These are phyloP conservation scores for Drosophila buzzatii DNA, from an alignment of 2,888 invertebrate species.

Conservation along the genomic window DNA sequence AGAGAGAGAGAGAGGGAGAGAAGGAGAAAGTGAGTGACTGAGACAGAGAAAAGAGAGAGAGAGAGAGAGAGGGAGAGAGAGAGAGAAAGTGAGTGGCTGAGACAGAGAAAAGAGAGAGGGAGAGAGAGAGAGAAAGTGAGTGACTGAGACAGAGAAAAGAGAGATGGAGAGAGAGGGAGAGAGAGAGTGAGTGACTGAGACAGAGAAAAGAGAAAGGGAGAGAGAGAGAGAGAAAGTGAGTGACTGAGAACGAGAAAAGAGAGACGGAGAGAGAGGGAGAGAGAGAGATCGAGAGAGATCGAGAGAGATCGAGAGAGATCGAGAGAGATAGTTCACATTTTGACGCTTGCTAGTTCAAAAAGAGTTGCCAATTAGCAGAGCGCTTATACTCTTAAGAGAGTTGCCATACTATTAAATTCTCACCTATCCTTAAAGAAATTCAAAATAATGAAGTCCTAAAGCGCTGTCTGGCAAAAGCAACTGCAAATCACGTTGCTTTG, in stretches of 20 bases:
- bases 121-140: background rate
- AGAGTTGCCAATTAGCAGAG: background rate
- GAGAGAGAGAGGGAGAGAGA: too few species aligned
- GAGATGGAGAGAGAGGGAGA: background rate
- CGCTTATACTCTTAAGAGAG: too few species aligned
- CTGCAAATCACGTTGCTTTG: background rate
- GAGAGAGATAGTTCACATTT: background rate
- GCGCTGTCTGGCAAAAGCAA: background rate
- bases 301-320: too few species aligned
- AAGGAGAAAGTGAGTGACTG: too few species aligned
- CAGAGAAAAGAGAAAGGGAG: too few species aligned
- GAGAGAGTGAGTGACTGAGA: background rate
- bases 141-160: background rate
- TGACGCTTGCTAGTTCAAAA: too few species aligned
- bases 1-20: background rate
- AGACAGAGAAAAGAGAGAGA: too few species aligned
- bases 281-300: too few species aligned
- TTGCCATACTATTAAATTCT: too few species aligned
- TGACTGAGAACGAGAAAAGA: background rate
- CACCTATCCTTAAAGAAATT: background rate
- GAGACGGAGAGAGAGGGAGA: background rate
- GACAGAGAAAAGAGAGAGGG: too few species aligned
- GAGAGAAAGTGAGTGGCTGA: background rate
- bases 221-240: background rate
- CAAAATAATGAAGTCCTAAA: too few species aligned